Base-by-base conservation (phyloP, 2,797 vertebrate genomes). In the Argya squamiceps region DNA sequence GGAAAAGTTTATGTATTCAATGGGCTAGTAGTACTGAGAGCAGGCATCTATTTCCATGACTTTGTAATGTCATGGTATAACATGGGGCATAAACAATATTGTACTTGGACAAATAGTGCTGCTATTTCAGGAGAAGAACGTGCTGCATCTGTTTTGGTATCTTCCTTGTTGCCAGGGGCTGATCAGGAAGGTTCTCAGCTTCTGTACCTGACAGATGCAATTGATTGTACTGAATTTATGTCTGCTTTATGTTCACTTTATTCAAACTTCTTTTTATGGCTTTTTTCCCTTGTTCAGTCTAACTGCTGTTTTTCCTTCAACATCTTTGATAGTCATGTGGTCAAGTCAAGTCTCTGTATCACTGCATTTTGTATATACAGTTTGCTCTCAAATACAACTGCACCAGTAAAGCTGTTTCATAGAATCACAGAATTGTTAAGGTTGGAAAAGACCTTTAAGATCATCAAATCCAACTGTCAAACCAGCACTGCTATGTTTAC, bases 321-420 rank as follows among this genome's bases (percentile, higher is more conserved):
- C 15, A 19, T 34, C 23, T 91, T 87, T 86, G 39, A 55, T 82
- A 27, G 47, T 95, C 32, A 30, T 17, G 9, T 92, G 63, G 78
- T 55, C 82, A 77, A 76, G 64, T 84, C 63, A 79, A 12, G 92
- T 92, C 36, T 87, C 53, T n/a, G 29, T 71, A 60, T 82, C 47
- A 34, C 23, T 76, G 27, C 36, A 37, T 88, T 63, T 85, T 88
- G 19, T 55, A 6, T 63, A 24, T 76, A 22, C 75, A 46, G 43
- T 91, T 95, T 74, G 64, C 69, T 92, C 69, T 93, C 91, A 88
- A 83, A 80, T 83, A 50, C 26, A 84, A n/a, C 53, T 89, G 84
- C 36, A 81, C 39, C 55, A 20, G 44, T 90, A 75, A 77, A 92
- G 32, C 36, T 71, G 11, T 82, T 77, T 39, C n/a, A 44, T 34